Evolutionary conservation across 2,113 vertebrate species (phyloP).

Genomic region (Alosa alosa): DNA sequence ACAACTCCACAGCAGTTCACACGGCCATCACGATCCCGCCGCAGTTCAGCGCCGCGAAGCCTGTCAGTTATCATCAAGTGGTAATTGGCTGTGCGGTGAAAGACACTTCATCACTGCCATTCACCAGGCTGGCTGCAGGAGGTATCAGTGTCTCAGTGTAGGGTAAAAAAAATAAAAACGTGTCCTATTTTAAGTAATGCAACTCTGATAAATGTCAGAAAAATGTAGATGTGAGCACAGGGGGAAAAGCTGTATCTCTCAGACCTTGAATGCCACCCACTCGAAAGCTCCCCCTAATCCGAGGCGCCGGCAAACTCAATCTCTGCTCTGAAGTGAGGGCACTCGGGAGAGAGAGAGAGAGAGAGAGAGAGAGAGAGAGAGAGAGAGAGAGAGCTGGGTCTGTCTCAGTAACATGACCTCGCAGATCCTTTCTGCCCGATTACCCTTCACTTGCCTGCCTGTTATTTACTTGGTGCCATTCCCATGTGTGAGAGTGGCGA

Average conservation of each 20-base stretch:
- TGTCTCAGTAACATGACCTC: conserved; percentile 41
- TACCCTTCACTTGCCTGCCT: conserved; percentile 43
- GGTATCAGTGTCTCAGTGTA: neutral
- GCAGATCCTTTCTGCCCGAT: conserved; percentile 45
- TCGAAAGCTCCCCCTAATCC: conserved; percentile 10
- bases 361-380: neutral
- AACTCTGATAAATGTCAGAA: conserved; percentile 1
- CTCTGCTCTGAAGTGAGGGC: neutral
- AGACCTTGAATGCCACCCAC: neutral
- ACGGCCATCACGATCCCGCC: neutral
- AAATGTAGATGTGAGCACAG: neutral
- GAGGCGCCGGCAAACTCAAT: neutral
- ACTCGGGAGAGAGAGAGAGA: neutral
- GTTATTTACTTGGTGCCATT: conserved; percentile 45
- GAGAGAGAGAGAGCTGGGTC: conserved; percentile 14
- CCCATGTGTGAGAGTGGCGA: conserved; percentile 40
- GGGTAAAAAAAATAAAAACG: neutral
- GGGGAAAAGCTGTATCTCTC: neutral
- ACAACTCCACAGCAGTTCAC: neutral
- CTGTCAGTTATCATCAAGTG: conserved; percentile 15
- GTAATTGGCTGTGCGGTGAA: neutral
- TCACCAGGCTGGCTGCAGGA: neutral
- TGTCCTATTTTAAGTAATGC: neutral
- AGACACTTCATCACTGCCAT: conserved; percentile 11
- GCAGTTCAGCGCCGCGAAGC: neutral